Evolutionary conservation across 2,113 vertebrate species (phyloP).

Genomic region (Daubentonia madagascariensis): DNA sequence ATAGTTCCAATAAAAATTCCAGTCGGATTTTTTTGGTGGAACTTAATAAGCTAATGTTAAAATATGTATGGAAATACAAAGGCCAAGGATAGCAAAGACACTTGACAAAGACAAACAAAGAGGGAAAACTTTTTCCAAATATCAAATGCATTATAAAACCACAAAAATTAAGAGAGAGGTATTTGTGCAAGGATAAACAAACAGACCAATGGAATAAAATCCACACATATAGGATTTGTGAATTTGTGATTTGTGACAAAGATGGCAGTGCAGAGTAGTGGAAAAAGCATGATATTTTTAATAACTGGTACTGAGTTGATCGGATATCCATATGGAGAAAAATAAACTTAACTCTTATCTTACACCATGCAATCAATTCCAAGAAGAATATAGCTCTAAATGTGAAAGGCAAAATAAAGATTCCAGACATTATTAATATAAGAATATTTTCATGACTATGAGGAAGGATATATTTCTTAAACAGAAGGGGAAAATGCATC

Average conservation of each 20-base stretch:
- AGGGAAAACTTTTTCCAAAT: background rate
- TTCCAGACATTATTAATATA: background rate
- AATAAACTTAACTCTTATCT: background rate
- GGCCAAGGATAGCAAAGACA: background rate
- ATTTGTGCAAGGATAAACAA: background rate
- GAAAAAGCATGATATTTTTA: background rate
- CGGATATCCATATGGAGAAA: background rate
- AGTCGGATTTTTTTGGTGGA: background rate
- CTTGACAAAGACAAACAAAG: background rate
- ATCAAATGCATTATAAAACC: constrained; percentile 23
- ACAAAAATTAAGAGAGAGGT: background rate
- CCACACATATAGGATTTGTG: background rate
- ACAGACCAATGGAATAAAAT: background rate
- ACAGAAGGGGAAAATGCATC: background rate
- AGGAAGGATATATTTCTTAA: background rate
- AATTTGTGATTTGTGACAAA: background rate
- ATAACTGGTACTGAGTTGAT: background rate
- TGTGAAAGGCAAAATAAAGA: background rate
- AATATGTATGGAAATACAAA: background rate
- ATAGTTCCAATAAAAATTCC: constrained; percentile 26
- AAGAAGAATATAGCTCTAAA: background rate
- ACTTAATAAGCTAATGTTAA: constrained; percentile 36
- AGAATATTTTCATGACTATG: background rate
- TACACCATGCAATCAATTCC: background rate
- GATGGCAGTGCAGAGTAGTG: background rate